Evolutionary conservation across 92 coral and sea anemone species (phyloP).

Genomic region (Phenganax stokvisi): DNA sequence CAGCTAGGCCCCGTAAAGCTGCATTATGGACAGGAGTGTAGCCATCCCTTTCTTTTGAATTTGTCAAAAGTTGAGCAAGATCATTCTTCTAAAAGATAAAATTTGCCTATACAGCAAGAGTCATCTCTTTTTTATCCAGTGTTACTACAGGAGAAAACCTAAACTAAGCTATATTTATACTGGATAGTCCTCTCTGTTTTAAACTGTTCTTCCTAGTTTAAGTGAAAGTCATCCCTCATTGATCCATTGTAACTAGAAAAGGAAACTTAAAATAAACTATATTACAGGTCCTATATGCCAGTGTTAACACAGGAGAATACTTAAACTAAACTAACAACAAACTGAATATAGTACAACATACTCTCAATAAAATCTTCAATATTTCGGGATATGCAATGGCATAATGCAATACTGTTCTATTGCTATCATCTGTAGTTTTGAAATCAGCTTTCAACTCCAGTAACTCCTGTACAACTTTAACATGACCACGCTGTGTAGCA

Average conservation of each 20-base stretch:
- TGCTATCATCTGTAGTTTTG: conserved; percentile 11
- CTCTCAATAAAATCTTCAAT: conserved; percentile 9
- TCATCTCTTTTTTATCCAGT: not conserved
- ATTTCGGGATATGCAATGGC: conserved; percentile 16
- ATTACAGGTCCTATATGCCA: too few species aligned
- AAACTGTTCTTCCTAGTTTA: too few species aligned
- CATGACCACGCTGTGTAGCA: conserved; percentile 29
- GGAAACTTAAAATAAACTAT: too few species aligned
- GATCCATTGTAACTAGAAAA: too few species aligned
- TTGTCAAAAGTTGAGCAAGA: conserved; percentile 18
- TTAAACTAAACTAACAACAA: too few species aligned
- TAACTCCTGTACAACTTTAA: conserved; percentile 33
- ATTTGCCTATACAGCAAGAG: not conserved
- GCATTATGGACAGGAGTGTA: conserved; percentile 33
- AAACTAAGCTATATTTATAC: too few species aligned
- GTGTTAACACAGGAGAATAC: too few species aligned
- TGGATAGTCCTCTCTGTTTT: too few species aligned
- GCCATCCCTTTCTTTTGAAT: conserved; percentile 37
- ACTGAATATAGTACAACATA: not conserved
- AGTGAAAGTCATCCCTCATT: too few species aligned
- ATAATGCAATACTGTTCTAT: conserved; percentile 25
- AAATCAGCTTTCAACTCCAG: conserved; percentile 30
- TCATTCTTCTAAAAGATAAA: not conserved
- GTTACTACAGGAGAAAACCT: too few species aligned
- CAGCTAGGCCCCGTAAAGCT: conserved; percentile 14